A percentile compares a stretch with the other conserved stretches of the same genome.
phyloP scores from a whole-genome alignment of 2,797 vertebrate species.

The Cuniculus paca region DNA sequence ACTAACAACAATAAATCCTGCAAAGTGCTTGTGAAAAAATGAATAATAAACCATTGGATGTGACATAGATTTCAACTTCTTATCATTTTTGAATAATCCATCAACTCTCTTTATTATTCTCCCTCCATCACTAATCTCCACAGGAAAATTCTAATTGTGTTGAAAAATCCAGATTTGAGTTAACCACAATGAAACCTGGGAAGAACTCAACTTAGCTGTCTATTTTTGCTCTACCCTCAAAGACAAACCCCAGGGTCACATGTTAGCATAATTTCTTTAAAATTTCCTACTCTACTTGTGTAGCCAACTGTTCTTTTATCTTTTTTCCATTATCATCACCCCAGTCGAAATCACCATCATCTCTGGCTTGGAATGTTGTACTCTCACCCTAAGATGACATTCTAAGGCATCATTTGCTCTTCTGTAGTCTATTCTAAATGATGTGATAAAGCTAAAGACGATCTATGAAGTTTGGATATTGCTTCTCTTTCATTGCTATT shows the following conservation, averaged over 20 bases:
- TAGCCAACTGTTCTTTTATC: neutral
- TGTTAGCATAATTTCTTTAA: neutral
- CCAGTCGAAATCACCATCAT: neutral
- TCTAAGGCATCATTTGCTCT: neutral
- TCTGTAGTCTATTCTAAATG: neutral
- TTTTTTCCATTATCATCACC: neutral
- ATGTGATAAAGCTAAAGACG: neutral
- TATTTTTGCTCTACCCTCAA: neutral
- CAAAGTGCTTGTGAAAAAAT: neutral
- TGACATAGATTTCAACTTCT: neutral
- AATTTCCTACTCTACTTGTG: neutral
- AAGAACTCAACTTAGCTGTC: neutral
- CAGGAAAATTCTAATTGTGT: neutral
- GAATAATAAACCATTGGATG: neutral
- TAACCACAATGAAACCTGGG: accelerated
- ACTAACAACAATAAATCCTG: neutral
- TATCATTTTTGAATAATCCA: neutral
- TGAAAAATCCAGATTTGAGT: neutral
- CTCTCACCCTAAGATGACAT: neutral
- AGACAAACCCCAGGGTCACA: neutral
- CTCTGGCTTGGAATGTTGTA: neutral
- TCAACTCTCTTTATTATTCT: neutral
- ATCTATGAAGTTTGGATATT: neutral
- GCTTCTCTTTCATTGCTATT: neutral
- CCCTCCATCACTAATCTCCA: neutral